Base-by-base conservation (phyloP, 2,113 vertebrate genomes). In the Pelmatolapia mariae region DNA sequence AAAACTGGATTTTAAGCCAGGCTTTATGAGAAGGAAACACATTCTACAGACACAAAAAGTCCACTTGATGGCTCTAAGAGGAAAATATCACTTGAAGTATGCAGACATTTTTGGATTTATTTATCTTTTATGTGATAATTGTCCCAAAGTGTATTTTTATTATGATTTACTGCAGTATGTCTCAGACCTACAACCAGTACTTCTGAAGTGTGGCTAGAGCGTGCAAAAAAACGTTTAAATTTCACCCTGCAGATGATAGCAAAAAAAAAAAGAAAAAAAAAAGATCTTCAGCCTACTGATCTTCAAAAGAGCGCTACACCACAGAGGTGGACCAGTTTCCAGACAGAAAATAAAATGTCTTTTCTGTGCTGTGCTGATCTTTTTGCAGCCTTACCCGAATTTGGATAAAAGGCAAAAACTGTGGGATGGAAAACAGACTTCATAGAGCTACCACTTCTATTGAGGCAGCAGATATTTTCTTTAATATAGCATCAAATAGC, bases 401-500 rank as follows among this genome's bases (percentile, higher is more conserved):
- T 57, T 40, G 63, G 19, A 85, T 52, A 82, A 31, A 50, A 81
- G 50, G 45, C 80, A 88, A 50, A 61, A 53, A 90, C 31, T 40
- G 50, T 36, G 9, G 76, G 40, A 83, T 36, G 66, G 47, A 88
- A 80, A 91, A 87, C n/a, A 87, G 5, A 83, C 81, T 78, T 81
- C 83, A 80, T n/a, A 83, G 52, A 89, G 86, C 87, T 86, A 73
- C 57, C 78, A 52, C 29, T 83, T 89, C 76, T 68, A 53, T 78
- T 78, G 66, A 88, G 88, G 83, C 13, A 24, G 85, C 82, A 88
- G 36, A 80, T 86, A 18, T 61, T 8, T 29, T 81, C 81, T 81
- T 83, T 81, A 92, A 89, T 87, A 94, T 80, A 91, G 89, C 92
- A 90, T 94, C 85, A 93, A 89, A 86, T 76, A 87, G 80, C 92